These are phyloP conservation scores for Diabrotica virgifera DNA, from an alignment of 1,140 invertebrate genomes.

Conservation along the genomic window DNA sequence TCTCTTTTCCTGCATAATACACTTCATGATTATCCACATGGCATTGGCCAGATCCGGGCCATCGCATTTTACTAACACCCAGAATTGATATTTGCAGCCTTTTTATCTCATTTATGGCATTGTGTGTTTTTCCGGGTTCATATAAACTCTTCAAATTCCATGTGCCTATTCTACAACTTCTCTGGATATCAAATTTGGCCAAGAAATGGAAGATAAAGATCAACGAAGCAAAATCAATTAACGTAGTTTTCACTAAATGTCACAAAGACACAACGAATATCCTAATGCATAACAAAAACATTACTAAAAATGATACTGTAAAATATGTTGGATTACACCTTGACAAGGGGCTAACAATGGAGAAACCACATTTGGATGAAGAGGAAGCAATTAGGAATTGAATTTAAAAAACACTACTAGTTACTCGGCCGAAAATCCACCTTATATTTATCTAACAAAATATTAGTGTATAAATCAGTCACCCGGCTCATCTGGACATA, in stretches of 20 bases:
- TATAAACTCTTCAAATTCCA: too few relatives aligned
- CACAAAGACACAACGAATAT: background rate
- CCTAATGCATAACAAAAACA: background rate
- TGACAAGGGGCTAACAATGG: background rate
- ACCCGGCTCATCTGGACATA: background rate
- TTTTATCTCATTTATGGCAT: too few relatives aligned
- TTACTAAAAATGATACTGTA: background rate
- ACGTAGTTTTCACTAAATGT: background rate
- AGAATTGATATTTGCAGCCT: too few relatives aligned
- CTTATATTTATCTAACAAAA: background rate
- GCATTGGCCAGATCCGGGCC: too few relatives aligned
- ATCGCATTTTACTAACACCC: too few relatives aligned
- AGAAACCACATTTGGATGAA: background rate
- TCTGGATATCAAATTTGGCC: background rate
- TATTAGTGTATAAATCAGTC: background rate
- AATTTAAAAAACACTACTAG: background rate
- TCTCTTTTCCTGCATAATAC: too few relatives aligned
- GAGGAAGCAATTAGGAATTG: background rate
- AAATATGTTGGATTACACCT: background rate
- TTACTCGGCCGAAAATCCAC: background rate
- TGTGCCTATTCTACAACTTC: too few relatives aligned
- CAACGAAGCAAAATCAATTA: background rate
- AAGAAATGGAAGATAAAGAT: background rate
- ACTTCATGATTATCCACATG: too few relatives aligned
- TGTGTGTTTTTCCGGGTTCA: too few relatives aligned